Conservation (phyloP, 2,113 vertebrate species). For the Pogonocichla stellata region DNA sequence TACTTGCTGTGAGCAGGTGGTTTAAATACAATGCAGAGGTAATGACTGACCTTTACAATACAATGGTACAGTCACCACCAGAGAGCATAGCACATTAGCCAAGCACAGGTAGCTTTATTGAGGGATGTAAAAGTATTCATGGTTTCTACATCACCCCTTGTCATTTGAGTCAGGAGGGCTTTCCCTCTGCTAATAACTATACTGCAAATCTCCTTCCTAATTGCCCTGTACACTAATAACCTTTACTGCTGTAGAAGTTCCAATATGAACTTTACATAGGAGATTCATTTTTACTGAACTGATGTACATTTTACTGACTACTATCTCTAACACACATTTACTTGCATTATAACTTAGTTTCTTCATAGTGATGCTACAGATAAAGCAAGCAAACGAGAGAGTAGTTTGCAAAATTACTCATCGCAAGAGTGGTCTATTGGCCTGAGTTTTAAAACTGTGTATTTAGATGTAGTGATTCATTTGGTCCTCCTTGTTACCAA, state of each 20-base stretch:
- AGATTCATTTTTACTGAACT: background rate
- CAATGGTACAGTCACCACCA: conserved; percentile 33
- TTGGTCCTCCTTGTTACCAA: background rate
- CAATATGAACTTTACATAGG: background rate
- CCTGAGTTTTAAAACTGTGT: background rate
- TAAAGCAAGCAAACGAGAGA: background rate
- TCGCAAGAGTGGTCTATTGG: background rate
- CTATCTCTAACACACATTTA: background rate
- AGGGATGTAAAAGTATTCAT: conserved; percentile 15
- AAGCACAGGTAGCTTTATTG: conserved; percentile 28
- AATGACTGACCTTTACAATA: conserved; percentile 70
- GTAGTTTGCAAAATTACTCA: background rate
- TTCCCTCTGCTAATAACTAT: background rate
- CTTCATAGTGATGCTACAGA: background rate
- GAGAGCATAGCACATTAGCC: conserved; percentile 33
- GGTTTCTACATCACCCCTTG: background rate
- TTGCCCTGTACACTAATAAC: background rate
- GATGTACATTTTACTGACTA: background rate
- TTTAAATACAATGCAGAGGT: conserved; percentile 66
- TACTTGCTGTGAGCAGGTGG: conserved; percentile 57
- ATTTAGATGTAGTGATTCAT: background rate
- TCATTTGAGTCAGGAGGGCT: background rate
- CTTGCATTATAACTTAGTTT: background rate
- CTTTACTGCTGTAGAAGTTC: background rate
- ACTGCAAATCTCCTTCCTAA: conserved; percentile 1